A percentile compares a stretch with the other conserved stretches of the same genome.
These are phyloP conservation scores for Microctonus hyperodae DNA, from an alignment of 2,888 invertebrate species.

Conservation along the genomic window DNA sequence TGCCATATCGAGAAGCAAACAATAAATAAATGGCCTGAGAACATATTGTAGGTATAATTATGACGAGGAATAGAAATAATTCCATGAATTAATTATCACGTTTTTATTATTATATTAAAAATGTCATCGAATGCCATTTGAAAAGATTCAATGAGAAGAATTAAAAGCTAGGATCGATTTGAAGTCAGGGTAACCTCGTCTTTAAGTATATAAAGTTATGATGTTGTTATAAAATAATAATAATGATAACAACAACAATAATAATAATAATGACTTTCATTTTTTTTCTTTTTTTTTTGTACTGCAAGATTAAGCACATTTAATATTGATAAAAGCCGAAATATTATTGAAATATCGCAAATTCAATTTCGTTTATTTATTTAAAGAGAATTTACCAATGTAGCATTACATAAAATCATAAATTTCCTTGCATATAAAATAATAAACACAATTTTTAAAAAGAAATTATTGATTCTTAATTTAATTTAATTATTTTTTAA, in stretches of 20 bases:
- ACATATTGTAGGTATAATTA: neutral
- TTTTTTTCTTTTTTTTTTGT: no score
- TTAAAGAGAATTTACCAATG: neutral
- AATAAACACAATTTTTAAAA: no score
- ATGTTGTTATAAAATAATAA: no score
- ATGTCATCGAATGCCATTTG: neutral
- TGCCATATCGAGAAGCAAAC: neutral
- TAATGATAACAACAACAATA: no score
- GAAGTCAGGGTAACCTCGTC: slow-evolving; percentile 11
- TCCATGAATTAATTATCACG: neutral
- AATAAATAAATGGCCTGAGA: neutral
- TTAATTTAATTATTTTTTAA: no score
- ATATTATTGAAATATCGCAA: neutral
- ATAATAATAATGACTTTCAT: no score
- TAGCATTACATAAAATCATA: neutral
- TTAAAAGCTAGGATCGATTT: slow-evolving; percentile 16
- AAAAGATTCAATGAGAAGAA: neutral
- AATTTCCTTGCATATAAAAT: no score
- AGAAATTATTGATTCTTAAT: no score
- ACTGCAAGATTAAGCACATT: no score
- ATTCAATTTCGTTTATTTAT: neutral
- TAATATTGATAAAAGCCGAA: neutral
- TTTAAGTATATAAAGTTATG: neutral
- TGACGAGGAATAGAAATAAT: neutral
- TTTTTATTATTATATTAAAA: neutral